These are phyloP conservation scores for Puffinus mauretanicus DNA, from an alignment of 2,113 vertebrate genomes.

Conservation along the genomic window DNA sequence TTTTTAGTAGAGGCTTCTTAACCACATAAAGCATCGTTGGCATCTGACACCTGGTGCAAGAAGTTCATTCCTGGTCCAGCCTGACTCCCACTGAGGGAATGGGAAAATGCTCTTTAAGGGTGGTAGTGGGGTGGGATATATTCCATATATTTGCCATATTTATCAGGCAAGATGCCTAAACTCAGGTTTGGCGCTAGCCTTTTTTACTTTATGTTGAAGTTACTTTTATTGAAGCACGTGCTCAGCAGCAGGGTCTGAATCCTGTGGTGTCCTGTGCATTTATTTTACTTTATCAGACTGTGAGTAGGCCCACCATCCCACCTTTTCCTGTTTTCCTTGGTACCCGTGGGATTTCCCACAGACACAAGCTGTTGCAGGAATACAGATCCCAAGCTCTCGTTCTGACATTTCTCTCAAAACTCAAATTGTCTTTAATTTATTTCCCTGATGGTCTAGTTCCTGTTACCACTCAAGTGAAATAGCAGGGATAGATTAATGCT, in stretches of 20 bases:
- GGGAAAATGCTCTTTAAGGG: background rate
- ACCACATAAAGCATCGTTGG: background rate
- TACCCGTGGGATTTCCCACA: background rate
- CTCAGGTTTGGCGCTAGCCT: background rate
- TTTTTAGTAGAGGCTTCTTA: background rate
- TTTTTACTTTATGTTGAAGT: background rate
- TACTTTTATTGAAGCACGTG: background rate
- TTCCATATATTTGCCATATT: background rate
- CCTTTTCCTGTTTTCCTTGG: slow-evolving; percentile 11
- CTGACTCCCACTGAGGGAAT: background rate
- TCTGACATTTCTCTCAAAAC: background rate
- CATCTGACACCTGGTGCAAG: background rate
- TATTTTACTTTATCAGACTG: background rate
- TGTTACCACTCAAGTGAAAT: background rate
- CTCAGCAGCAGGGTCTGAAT: background rate
- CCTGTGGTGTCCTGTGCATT: background rate
- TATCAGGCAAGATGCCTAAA: background rate
- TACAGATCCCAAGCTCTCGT: background rate
- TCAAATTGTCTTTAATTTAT: background rate
- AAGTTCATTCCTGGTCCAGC: background rate
- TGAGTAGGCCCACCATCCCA: background rate
- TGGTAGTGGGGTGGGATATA: fast-evolving
- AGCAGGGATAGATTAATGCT: background rate
- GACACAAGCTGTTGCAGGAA: background rate
- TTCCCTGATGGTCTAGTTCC: slow-evolving; percentile 15